Percentiles rank a stretch among this genome's conserved stretches.
phyloP scores from a whole-genome alignment of 1,140 invertebrate species.

The Drosophila pseudoananassae region DNA sequence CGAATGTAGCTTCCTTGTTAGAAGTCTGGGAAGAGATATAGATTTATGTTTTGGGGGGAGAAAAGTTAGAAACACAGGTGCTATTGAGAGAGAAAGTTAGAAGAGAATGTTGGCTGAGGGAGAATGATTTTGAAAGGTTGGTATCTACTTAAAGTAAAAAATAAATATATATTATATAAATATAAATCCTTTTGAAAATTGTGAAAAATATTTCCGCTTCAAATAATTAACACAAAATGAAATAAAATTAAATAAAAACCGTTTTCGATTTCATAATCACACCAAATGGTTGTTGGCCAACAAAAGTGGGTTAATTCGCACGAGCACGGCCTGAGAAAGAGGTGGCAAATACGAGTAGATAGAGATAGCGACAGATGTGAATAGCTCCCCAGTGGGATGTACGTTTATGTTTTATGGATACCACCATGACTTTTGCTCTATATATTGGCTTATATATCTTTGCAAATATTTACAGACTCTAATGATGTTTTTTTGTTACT shows the following conservation, averaged over 20 bases:
- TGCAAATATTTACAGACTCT: conserved; percentile 40
- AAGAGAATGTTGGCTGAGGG: not conserved
- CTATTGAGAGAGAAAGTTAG: conserved; percentile 22
- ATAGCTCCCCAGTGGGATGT: conserved; percentile 13
- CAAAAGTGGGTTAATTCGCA: conserved; percentile 70
- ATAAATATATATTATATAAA: not conserved
- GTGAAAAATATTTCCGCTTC: conserved; percentile 28
- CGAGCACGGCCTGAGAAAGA: conserved; percentile 9
- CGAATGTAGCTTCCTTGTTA: conserved; percentile 37
- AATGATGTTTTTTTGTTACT: conserved; percentile 39
- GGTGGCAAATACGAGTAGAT: not conserved
- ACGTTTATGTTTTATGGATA: conserved; percentile 18
- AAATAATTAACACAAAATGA: conserved; percentile 1
- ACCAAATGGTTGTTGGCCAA: conserved; percentile 31
- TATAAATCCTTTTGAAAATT: conserved; percentile 7
- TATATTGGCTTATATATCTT: conserved; percentile 8
- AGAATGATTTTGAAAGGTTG: conserved; percentile 37
- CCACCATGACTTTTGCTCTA: conserved; percentile 6
- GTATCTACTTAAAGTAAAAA: too few relatives aligned
- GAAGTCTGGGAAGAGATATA: conserved; percentile 15
- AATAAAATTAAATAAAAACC: conserved; percentile 61
- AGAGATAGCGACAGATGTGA: conserved; percentile 33
- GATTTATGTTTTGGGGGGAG: not conserved
- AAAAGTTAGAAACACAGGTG: conserved; percentile 4
- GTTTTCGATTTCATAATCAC: conserved; percentile 65